Evolutionary conservation across 2,888 invertebrate genomes (phyloP).

Genomic region (Habrosyne pyritoides): DNA sequence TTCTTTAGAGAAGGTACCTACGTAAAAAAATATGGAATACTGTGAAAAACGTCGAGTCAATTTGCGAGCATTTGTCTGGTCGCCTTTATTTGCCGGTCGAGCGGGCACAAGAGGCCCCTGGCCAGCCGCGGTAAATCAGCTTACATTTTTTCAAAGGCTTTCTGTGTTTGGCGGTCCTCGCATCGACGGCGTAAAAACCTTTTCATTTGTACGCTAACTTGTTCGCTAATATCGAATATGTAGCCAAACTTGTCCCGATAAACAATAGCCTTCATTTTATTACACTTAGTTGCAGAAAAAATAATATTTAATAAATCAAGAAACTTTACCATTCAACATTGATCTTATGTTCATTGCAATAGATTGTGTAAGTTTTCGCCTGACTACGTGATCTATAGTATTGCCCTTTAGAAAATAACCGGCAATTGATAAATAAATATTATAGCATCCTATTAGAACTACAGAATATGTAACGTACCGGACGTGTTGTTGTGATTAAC

Average conservation of each 20-base stretch:
- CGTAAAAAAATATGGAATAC: slow-evolving; percentile 70
- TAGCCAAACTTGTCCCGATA: slow-evolving; percentile 20
- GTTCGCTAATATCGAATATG: slow-evolving; percentile 44
- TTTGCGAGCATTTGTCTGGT: slow-evolving; percentile 81
- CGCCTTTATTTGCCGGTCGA: slow-evolving; percentile 81
- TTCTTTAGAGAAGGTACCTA: slow-evolving; percentile 28
- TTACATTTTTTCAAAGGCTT: slow-evolving; percentile 81
- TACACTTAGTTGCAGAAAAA: no score
- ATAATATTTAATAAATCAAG: no score
- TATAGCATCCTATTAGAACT: slow-evolving; percentile 44
- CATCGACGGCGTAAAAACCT: slow-evolving; percentile 71
- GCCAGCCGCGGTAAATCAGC: slow-evolving; percentile 78
- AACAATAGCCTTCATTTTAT: slow-evolving; percentile 15
- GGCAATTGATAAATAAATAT: no score
- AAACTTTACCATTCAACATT: no score
- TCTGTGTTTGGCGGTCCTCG: slow-evolving; percentile 75
- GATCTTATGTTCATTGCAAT: slow-evolving; percentile 42
- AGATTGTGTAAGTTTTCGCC: slow-evolving; percentile 33
- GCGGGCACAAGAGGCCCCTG: slow-evolving; percentile 66
- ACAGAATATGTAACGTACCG: slow-evolving; percentile 54
- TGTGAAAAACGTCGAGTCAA: slow-evolving; percentile 80
- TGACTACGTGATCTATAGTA: slow-evolving; percentile 39
- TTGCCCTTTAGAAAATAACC: no score
- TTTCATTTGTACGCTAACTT: slow-evolving; percentile 64
- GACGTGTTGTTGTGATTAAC: no score